Evolutionary conservation across 2,888 invertebrate species (phyloP), one percentile per base, ranked within the genome.

Genomic region (Drosophila neoperkinsi): DNA sequence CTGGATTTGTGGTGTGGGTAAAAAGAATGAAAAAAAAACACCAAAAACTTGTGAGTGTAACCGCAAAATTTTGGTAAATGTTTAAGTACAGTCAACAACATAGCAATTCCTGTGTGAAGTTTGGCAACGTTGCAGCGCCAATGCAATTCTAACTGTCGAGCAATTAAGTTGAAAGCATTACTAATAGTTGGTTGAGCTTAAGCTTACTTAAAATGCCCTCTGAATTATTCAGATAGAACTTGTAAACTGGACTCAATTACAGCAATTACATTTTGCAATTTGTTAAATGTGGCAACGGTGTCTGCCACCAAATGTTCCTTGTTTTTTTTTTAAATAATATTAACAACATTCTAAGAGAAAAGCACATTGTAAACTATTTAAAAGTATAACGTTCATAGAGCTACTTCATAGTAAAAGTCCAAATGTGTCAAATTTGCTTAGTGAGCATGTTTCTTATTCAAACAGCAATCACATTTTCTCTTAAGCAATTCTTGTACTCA

Each of bases 121-220:
- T 61, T 64, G 79, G 79, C 81, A 80, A 72, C 81, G 57, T 33
- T 55, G 67, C 61, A 30, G 3, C 60, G 7, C 10, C 46, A 67
- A 61, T 77, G 63, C 41, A 67, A 52, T 64, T 71, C 52, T 34
- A 69, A 55, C 66, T 68, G 59, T 60, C 49, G 38, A 57, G 69
- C 77, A 79, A 81, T 79, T 81, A 79, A 63, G 25, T 63, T 62
- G 58, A 81, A 69, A 72, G 77, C 63, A 63, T 58, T 72, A 63
- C 36, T 46, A 62, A 60, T 41, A 70, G 62, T 52, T 62, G 51
- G 50, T 38, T 68, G 49, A 43, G 43, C 10, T 52, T 56, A 25
- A 51, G 31, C 50, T 43, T 56, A 53, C 34, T 25, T 64, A 34
- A 28, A 56, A 50, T 43, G 55, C 41, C 51, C 30, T 13, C 58